These are phyloP conservation scores for Callionymus lyra DNA, from an alignment of 2,113 vertebrate species.

Conservation along the genomic window DNA sequence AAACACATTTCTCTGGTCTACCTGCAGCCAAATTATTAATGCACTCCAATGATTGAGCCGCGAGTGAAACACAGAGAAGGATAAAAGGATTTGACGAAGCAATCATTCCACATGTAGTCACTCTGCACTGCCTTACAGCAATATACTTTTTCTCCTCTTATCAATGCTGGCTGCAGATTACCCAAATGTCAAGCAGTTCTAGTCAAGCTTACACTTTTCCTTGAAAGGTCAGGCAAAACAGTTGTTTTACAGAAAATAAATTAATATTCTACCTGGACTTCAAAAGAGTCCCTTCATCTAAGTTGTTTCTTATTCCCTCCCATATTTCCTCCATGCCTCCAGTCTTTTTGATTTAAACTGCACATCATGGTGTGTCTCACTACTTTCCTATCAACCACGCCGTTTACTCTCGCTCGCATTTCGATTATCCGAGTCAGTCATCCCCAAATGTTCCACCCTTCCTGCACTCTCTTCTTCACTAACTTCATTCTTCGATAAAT, in stretches of 20 bases:
- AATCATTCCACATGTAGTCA: constrained; percentile 22
- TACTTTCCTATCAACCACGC: too few relatives aligned
- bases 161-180: constrained; percentile 62
- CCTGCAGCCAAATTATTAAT: constrained; percentile 16
- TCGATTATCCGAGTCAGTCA: too few relatives aligned
- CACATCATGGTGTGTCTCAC: too few relatives aligned
- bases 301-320: constrained; percentile 38
- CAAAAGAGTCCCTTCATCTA: constrained; percentile 65
- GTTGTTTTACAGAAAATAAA: constrained; percentile 57
- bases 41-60: constrained; percentile 11
- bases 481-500: too few relatives aligned
- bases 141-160: constrained; percentile 54
- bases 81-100: constrained; percentile 24
- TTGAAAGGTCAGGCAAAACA: constrained; percentile 68
- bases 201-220: constrained; percentile 64
- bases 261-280: constrained; percentile 57
- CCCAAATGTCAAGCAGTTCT: constrained; percentile 71
- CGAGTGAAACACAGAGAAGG: constrained; percentile 16
- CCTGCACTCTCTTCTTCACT: too few relatives aligned
- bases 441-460: too few relatives aligned
- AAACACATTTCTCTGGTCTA: constrained; percentile 1
- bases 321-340: not conserved
- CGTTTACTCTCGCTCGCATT: too few relatives aligned
- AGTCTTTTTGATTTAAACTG: too few relatives aligned
- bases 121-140: constrained; percentile 39